Percentiles rank a stretch among this genome's conserved stretches.
These are phyloP conservation scores for Parasteatoda tepidariorum DNA, from an alignment of 1,140 invertebrate genomes.

Conservation along the genomic window DNA sequence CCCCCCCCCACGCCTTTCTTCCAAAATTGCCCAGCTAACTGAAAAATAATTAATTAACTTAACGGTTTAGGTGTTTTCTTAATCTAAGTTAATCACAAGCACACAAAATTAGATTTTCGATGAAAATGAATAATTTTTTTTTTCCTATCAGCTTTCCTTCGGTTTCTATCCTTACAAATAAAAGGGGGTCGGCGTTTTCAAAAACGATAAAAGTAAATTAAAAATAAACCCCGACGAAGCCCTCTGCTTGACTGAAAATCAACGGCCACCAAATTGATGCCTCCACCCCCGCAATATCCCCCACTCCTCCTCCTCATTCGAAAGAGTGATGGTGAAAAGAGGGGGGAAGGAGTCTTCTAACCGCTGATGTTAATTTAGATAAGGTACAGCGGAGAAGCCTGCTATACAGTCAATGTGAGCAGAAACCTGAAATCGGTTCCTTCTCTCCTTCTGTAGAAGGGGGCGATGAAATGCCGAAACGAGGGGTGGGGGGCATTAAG, in stretches of 20 bases:
- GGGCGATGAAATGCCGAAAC: constrained; percentile 21
- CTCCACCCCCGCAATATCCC: not conserved
- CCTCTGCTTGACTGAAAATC: constrained; percentile 31
- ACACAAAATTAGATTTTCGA: constrained; percentile 51
- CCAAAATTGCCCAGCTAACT: constrained; percentile 32
- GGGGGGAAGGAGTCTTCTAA: constrained; percentile 37
- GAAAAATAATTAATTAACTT: constrained; percentile 60
- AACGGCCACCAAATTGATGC: constrained; percentile 38
- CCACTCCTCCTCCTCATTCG: not conserved
- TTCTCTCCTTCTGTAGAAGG: constrained; percentile 3
- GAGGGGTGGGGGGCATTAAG: constrained; percentile 20
- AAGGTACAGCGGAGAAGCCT: constrained; percentile 13
- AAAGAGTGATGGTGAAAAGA: not conserved
- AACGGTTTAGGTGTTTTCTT: constrained; percentile 58
- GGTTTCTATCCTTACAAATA: not conserved
- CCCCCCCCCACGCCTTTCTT: not conserved
- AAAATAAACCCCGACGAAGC: constrained; percentile 30
- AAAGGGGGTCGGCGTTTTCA: not conserved
- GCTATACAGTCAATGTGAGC: constrained; percentile 21
- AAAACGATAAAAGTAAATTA: constrained; percentile 55
- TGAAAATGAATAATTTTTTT: not conserved
- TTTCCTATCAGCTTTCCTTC: not conserved
- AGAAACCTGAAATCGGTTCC: constrained; percentile 18
- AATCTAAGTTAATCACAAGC: constrained; percentile 54
- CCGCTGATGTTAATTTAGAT: constrained; percentile 61